Evolutionary conservation across 1,140 invertebrate genomes (phyloP), one percentile per base, ranked within the genome.

Genomic region (Drosophila melanogaster): DNA sequence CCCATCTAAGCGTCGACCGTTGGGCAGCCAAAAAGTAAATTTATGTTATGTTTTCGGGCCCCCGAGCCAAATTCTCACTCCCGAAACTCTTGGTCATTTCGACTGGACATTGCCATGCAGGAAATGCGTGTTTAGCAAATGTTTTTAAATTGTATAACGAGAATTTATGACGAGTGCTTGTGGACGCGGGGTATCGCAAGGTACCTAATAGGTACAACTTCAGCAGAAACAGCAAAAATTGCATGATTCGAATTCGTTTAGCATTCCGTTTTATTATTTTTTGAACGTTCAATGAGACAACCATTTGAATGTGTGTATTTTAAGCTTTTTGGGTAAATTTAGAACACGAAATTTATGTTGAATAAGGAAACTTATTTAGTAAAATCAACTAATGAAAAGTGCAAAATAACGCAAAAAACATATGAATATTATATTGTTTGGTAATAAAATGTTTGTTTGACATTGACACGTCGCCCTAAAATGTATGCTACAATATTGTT

Each of bases 101-200:
- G 43, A 70, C 49, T 54, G 66, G 72, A 60, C 73, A 80, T 77
- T 58, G 76, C 71, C 77, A 66, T 77, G 71, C 79, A 77, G 84
- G 84, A 89, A 89, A 90, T 90, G 85, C 84, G 80, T 89, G 84
- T 89, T 89, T 89, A 90, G 84, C 84, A 74, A 89, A 89, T 89
- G 79, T 89, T 89, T 77, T 89, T 89, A 89, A 89, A 89, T 89
- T 89, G 84, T 89, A 89, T 89, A 90, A 90, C 85, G 79, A 89
- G 80, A 89, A 89, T 89, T 89, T 89, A 89, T 89, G 84, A 84
- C 80, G 75, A 65, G 64, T 69, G 50, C 56, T 66, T 38, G 44
- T 70, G 24, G 54, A 35, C 43, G 38, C 40, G 61, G 60, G 51
- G 44, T 58, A 65, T 74, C 61, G 49, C 64, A 71, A 87, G 83